Base-by-base conservation (phyloP, 2,797 vertebrate species). In the Austrolebias charrua region DNA sequence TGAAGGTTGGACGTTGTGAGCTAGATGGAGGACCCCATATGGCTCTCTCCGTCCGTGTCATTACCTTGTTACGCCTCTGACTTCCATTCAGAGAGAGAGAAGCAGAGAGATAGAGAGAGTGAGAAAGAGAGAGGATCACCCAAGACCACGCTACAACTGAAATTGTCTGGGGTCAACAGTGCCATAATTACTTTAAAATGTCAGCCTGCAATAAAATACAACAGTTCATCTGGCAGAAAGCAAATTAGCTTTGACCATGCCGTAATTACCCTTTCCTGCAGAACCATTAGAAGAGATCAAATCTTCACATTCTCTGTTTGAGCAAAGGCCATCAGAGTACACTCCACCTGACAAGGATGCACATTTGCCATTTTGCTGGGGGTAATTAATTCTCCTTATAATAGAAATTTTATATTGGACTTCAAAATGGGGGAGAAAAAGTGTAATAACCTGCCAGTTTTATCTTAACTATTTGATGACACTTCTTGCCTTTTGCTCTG, bases 151-250 rank as follows among this genome's bases (percentile, higher is more conserved):
- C 94, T 95, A 95, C 95, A 96, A 96, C 95, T 96, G 94, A 95
- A 98, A 99, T 96, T 95, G 97, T 96, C 95, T 95, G 96, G 96
- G 97, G 97, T 99, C 97, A 99, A 98, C 96, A 98, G 96, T 98
- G 95, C 96, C 93, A 95, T 99, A 98, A 99, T 99, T 99, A 99
- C 97, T 99, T 99, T 98, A 96, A 99, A 99, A 99, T 99, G 97
- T 98, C 97, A 99, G 96, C 95, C 95, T 94, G 98, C 97, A 98
- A 98, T 99, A 98, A 99, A 99, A 99, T 98, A 98, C 96, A 99
- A 98, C 97, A 99, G 97, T 99, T 99, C 97, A 99, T 99, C 97
- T 99, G 97, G 96, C 97, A 98, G 96, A 99, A 98, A 98, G 96
- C 97, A 99, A 99, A 99, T 99, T 98, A 99, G 97, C 97, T 99